These are phyloP conservation scores for Cranoglanis bouderius DNA, from an alignment of 2,113 vertebrate species.

Conservation along the genomic window DNA sequence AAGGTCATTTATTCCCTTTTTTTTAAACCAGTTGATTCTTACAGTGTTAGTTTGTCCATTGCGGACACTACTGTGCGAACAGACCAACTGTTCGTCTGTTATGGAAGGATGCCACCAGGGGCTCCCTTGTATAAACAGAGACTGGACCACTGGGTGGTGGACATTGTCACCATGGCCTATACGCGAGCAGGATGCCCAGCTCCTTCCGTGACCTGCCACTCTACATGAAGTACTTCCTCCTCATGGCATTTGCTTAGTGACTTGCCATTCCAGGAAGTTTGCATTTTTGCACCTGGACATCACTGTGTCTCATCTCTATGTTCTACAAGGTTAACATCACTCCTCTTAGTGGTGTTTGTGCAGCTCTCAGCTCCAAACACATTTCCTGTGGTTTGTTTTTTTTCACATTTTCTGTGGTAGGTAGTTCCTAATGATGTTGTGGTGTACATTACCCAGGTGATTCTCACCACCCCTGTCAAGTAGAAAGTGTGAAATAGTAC, in stretches of 20 bases:
- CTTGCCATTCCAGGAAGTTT: not conserved
- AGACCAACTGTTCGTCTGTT: not conserved
- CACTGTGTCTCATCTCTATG: not conserved
- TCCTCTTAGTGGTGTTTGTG: not conserved
- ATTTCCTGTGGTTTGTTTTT: not conserved
- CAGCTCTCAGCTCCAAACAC: not conserved
- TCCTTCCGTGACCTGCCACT: not conserved
- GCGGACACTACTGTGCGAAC: not conserved
- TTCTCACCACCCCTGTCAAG: not conserved
- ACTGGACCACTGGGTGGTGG: not conserved
- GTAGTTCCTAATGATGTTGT: not conserved
- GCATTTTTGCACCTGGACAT: not conserved
- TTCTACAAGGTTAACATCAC: not conserved
- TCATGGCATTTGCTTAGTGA: not conserved
- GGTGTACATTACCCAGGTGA: not conserved
- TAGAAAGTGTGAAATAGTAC: not conserved
- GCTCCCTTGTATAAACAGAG: not conserved
- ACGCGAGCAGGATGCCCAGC: not conserved
- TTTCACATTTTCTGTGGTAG: not conserved
- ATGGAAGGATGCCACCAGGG: not conserved
- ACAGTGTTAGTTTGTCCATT: not conserved
- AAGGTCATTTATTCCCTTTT: not conserved
- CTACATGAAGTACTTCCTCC: not conserved
- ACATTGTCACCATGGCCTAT: not conserved
- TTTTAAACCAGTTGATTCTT: not conserved